These are phyloP conservation scores for Sicus ferrugineus DNA, from an alignment of 2,888 invertebrate genomes.

Conservation along the genomic window DNA sequence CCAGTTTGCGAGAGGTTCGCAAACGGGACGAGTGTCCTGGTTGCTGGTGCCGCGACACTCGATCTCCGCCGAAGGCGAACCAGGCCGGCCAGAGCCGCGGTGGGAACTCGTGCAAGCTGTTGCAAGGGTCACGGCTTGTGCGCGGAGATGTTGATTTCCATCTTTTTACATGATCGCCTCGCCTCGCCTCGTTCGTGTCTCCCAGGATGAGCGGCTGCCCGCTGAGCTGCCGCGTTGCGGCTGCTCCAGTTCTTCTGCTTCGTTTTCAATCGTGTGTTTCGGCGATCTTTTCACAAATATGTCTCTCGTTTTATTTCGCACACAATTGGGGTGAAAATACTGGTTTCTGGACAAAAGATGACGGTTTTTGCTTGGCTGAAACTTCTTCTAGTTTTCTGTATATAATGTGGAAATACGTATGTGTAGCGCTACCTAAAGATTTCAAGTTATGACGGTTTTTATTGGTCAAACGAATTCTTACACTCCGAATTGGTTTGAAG, in stretches of 20 bases:
- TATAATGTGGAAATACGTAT: neutral
- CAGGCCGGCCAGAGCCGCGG: neutral
- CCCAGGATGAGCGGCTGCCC: constrained; percentile 2
- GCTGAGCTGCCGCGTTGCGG: too few relatives aligned
- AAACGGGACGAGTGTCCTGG: constrained; percentile 41
- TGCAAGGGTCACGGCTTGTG: neutral
- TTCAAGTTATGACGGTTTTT: neutral
- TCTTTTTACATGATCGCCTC: neutral
- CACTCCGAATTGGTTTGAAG: too few relatives aligned
- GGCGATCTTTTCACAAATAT: constrained; percentile 10
- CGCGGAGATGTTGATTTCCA: neutral
- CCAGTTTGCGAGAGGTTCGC: constrained; percentile 44
- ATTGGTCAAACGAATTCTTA: neutral
- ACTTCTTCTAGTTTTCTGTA: neutral
- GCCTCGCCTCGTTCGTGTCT: too few relatives aligned
- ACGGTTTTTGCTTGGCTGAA: constrained; percentile 1
- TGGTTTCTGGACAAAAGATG: neutral
- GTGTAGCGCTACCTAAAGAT: too few relatives aligned
- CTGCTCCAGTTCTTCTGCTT: too few relatives aligned
- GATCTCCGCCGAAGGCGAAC: neutral
- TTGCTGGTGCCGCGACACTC: neutral
- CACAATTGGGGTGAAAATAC: neutral
- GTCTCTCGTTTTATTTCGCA: neutral
- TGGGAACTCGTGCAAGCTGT: constrained; percentile 1
- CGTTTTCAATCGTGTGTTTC: constrained; percentile 34